Base-by-base conservation (phyloP, 2,113 vertebrate species). In the Charina bottae region DNA sequence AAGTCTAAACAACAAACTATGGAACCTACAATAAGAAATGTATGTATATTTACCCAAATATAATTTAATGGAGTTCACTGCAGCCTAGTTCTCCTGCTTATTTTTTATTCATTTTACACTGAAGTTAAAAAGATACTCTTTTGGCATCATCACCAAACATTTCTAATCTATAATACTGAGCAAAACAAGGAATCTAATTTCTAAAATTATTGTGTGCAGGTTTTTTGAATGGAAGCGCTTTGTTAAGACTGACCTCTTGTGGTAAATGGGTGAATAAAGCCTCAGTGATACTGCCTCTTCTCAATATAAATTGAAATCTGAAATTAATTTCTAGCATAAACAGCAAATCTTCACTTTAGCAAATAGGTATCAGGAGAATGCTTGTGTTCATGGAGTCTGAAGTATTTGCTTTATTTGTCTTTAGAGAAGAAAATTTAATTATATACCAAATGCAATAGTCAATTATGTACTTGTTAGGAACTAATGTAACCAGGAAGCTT, bases 231-330 rank as follows among this genome's bases (percentile, higher is more conserved):
- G 78, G 24, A 93, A 33, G 33, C 72, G 15, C 95, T 95, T 23
- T 92, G 21, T 93, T 94, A 95, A 96, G 95, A 95, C 96, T 98
- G 97, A 97, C 97, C 97, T 96, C 97, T 98, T 97, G 97, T 97
- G 97, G 97, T 23, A 93, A 89, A 0, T 96, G 91, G 92, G 83
- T 26, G 10, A 83, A 96, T 84, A 68, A 92, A 21, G 0, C 23
- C 78, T 93, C 62, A 58, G 83, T 11, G 37, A 72, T 83, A 1
- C 0, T 49, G 28, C 0, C 90, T 78, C 15, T 37, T 49, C 10
- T 15, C 26, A 68, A 21, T 37, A 17, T 89, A 26, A 68, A 64
- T 68, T 5, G 28, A 89, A 91, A 2, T 5, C 28, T 0, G 56
- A 92, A 93, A 0, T 92, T 87, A 87, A 37, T n/a, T 15, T 15